phyloP scores from a whole-genome alignment of 2,113 vertebrate genomes.

The Bufo gargarizans region DNA sequence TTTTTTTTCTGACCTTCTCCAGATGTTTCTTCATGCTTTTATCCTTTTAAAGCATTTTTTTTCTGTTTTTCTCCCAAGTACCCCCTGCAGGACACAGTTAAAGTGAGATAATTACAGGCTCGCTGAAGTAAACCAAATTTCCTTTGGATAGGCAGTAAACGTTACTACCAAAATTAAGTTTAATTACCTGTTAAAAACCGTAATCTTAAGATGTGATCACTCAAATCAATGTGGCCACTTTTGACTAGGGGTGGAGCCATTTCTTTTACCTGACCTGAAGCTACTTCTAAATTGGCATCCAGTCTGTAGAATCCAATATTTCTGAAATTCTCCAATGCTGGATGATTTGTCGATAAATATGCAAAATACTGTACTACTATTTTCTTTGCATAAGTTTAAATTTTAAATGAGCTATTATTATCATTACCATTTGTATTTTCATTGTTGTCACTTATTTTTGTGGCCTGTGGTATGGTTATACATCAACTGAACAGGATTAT shows the following conservation, averaged over 20 bases:
- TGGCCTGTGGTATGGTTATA: not conserved
- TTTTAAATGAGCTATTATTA: too few relatives aligned
- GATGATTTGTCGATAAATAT: not conserved
- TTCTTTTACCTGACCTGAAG: not conserved
- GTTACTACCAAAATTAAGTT: slow-evolving; percentile 40
- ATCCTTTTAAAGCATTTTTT: not conserved
- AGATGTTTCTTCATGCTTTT: slow-evolving; percentile 25
- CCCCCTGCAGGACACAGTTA: slow-evolving; percentile 41
- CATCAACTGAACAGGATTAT: not conserved
- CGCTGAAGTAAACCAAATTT: slow-evolving; percentile 33
- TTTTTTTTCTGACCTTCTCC: not conserved
- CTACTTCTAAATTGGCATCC: not conserved
- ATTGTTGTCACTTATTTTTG: not conserved
- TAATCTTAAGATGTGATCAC: slow-evolving; percentile 34
- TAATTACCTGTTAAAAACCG: slow-evolving; percentile 33
- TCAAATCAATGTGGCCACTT: slow-evolving; percentile 3
- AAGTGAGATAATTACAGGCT: slow-evolving; percentile 39
- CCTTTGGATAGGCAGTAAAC: slow-evolving; percentile 23
- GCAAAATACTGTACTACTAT: not conserved
- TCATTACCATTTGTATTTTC: not conserved
- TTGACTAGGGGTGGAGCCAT: not conserved
- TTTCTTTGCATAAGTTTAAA: too few relatives aligned
- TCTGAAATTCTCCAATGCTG: not conserved
- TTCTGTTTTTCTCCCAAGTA: not conserved
- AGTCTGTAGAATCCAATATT: not conserved